These are phyloP conservation scores for Neuroterus valhalla DNA, from an alignment of 1,140 invertebrate species.

Conservation along the genomic window DNA sequence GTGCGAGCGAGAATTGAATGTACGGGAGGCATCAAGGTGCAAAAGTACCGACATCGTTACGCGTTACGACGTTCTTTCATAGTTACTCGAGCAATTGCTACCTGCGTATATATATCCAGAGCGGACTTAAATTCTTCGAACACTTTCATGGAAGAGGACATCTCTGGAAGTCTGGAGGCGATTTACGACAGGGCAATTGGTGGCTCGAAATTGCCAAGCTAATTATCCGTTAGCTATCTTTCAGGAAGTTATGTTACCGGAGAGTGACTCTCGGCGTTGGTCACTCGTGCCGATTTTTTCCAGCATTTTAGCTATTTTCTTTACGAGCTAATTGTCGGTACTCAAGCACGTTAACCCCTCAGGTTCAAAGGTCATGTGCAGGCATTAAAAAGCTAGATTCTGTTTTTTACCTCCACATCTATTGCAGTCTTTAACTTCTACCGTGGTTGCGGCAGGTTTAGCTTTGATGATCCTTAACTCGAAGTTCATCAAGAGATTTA, in stretches of 20 bases:
- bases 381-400: slow-evolving; percentile 22
- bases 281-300: not conserved
- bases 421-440: slow-evolving; percentile 11
- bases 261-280: slow-evolving; percentile 3
- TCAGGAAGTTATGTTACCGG: slow-evolving; percentile 2
- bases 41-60: slow-evolving; percentile 11
- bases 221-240: slow-evolving; percentile 19
- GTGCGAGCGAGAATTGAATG: slow-evolving; percentile 7
- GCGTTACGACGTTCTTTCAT: slow-evolving; percentile 14
- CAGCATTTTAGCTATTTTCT: slow-evolving; percentile 12
- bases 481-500: not conserved
- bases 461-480: not conserved
- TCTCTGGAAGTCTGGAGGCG: slow-evolving; percentile 8
- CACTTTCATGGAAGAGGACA: slow-evolving; percentile 12
- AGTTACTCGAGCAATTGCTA: slow-evolving; percentile 23
- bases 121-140: slow-evolving; percentile 20
- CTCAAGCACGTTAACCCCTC: slow-evolving; percentile 21
- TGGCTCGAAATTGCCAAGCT: slow-evolving; percentile 18
- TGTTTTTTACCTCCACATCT: slow-evolving; percentile 14
- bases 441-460: not conserved
- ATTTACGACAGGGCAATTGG: slow-evolving; percentile 27
- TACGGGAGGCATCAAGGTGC: slow-evolving; percentile 5
- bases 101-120: not conserved
- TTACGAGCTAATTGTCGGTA: slow-evolving; percentile 2
- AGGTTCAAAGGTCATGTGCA: slow-evolving; percentile 24